phyloP scores from a whole-genome alignment of 2,888 invertebrate species.

The Cenopis cana region DNA sequence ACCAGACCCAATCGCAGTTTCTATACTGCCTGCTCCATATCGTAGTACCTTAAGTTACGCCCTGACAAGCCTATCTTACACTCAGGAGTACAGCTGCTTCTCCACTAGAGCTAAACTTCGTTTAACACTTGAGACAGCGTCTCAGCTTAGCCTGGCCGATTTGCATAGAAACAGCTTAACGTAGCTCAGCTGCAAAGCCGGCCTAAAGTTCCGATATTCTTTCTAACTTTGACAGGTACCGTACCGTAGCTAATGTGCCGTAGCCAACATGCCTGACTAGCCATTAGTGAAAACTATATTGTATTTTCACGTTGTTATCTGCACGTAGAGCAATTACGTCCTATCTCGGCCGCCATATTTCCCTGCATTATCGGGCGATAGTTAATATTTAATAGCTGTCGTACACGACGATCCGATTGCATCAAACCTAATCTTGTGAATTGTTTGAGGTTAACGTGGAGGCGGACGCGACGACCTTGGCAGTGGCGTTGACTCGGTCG shows the following conservation, averaged over 20 bases:
- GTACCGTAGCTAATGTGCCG: not conserved
- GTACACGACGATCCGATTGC: constrained; percentile 54
- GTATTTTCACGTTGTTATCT: constrained; percentile 18
- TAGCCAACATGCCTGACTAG: not conserved
- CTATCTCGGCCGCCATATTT: constrained; percentile 30
- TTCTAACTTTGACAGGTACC: not conserved
- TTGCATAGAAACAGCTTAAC: not conserved
- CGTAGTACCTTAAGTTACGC: not conserved
- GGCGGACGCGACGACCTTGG: constrained; percentile 74
- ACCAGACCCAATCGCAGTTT: constrained; percentile 33
- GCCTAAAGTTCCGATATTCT: not conserved
- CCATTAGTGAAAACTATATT: not conserved
- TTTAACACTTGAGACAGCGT: not conserved
- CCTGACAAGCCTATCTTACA: not conserved
- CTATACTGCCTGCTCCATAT: constrained; percentile 26
- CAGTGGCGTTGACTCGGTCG: constrained; percentile 78
- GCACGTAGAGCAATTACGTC: constrained; percentile 22
- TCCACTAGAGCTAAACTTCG: not conserved
- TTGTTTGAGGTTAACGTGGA: constrained; percentile 36
- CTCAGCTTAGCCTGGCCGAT: not conserved
- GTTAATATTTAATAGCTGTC: constrained; percentile 44
- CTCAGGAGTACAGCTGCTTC: not conserved
- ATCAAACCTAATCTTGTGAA: constrained; percentile 57
- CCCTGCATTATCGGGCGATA: constrained; percentile 43
- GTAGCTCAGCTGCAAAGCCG: not conserved